phyloP scores from a whole-genome alignment of 92 coral and sea anemone genomes.

The Parazoanthus swiftii region DNA sequence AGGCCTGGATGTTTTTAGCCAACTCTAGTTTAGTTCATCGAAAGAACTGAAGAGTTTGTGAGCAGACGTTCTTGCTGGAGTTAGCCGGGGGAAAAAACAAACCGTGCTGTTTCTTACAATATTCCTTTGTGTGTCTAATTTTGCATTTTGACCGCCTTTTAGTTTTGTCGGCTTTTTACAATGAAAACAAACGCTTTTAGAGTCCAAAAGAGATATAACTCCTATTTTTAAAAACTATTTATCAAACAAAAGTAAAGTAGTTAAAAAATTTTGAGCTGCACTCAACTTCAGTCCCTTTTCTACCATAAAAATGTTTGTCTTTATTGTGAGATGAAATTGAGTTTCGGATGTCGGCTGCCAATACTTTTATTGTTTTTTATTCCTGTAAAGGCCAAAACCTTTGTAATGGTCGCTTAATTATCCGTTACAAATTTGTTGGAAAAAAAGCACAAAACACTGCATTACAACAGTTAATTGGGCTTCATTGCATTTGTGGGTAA shows the following conservation, averaged over 20 bases:
- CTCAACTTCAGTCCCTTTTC: background rate
- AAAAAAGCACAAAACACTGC: background rate
- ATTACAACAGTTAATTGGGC: conserved; percentile 22
- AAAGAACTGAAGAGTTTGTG: no score
- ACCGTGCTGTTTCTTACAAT: background rate
- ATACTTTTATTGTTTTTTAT: background rate
- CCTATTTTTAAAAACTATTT: background rate
- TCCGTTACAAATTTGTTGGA: background rate
- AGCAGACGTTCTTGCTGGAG: no score
- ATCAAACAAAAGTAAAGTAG: background rate
- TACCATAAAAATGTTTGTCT: background rate
- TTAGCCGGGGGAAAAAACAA: background rate
- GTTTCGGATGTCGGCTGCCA: background rate
- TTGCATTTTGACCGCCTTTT: conserved; percentile 11
- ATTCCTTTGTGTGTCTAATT: background rate
- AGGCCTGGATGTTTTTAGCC: background rate
- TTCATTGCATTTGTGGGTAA: background rate
- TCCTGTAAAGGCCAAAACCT: background rate
- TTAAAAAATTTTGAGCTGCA: background rate
- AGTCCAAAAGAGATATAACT: background rate
- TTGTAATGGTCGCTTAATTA: background rate
- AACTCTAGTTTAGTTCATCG: background rate
- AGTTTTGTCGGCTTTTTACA: conserved; percentile 20
- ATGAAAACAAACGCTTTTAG: background rate
- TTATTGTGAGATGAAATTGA: background rate